These are phyloP conservation scores for Amblyjoppa fuscipennis DNA, from an alignment of 2,888 invertebrate genomes.

Conservation along the genomic window DNA sequence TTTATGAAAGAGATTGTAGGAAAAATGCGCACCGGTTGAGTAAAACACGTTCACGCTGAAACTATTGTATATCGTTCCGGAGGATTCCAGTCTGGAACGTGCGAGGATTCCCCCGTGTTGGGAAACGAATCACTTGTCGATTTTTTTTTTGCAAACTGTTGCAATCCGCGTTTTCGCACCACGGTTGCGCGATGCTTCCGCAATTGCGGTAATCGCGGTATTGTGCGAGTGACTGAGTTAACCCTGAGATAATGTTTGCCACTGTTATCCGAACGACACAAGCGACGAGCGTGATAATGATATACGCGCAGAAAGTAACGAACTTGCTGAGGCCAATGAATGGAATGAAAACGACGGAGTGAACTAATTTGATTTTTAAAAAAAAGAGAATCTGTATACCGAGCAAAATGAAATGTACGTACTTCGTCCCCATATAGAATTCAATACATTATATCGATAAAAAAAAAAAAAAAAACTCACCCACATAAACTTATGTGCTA, in stretches of 20 bases:
- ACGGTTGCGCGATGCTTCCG: conserved; percentile 18
- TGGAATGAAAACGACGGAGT: conserved; percentile 44
- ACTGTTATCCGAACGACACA: conserved; percentile 24
- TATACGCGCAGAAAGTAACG: conserved; percentile 47
- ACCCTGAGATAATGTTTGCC: conserved; percentile 30
- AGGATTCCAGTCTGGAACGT: background rate
- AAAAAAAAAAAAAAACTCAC: conserved; percentile 25
- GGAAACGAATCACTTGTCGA: conserved; percentile 13
- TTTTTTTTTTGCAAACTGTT: conserved; percentile 22
- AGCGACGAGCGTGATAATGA: conserved; percentile 20
- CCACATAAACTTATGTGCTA: conserved; percentile 61
- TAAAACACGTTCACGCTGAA: conserved; percentile 24
- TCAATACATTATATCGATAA: conserved; percentile 67
- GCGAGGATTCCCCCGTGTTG: conserved; percentile 10
- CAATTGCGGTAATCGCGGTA: conserved; percentile 43
- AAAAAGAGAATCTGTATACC: conserved; percentile 57
- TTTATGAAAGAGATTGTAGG: conserved; percentile 76
- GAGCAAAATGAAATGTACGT: conserved; percentile 60
- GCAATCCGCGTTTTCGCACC: conserved; percentile 22
- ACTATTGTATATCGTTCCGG: conserved; percentile 20
- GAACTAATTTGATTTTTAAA: conserved; percentile 63
- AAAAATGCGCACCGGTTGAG: conserved; percentile 56
- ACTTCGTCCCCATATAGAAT: conserved; percentile 71
- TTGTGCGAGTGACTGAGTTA: conserved; percentile 18
- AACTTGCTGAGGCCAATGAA: conserved; percentile 43